A percentile compares a stretch with the other conserved stretches of the same genome.
phyloP scores from a whole-genome alignment of 2,113 vertebrate species.

The Gobius niger region DNA sequence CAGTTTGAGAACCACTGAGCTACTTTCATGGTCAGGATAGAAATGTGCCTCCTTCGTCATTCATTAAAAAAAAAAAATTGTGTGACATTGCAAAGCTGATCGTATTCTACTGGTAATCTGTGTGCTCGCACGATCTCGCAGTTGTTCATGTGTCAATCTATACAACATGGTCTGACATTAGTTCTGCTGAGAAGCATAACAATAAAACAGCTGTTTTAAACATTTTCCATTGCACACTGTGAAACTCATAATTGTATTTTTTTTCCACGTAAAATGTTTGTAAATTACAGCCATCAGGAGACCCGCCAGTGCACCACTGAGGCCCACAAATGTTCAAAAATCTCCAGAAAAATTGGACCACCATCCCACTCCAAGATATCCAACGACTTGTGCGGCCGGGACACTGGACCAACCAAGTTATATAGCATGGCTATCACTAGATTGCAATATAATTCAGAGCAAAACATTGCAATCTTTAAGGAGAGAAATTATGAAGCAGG shows the following conservation, averaged over 20 bases:
- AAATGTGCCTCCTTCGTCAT: too few relatives aligned
- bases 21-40: too few relatives aligned
- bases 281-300: slow-evolving; percentile 72
- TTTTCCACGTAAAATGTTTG: slow-evolving; percentile 42
- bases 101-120: too few relatives aligned
- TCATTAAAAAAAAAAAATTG: too few relatives aligned
- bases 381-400: slow-evolving; percentile 56
- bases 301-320: slow-evolving; percentile 55
- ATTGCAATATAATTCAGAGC: slow-evolving; percentile 60
- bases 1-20: too few relatives aligned
- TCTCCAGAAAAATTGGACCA: slow-evolving; percentile 56
- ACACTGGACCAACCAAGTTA: slow-evolving; percentile 44
- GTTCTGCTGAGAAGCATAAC: slow-evolving; percentile 52
- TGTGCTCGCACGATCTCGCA: too few relatives aligned
- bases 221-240: slow-evolving; percentile 49
- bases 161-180: slow-evolving; percentile 49
- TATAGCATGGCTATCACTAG: slow-evolving; percentile 42
- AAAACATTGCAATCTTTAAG: slow-evolving; percentile 59
- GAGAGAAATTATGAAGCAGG: not conserved
- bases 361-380: slow-evolving; percentile 38
- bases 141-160: not conserved
- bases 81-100: too few relatives aligned
- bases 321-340: slow-evolving; percentile 67
- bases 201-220: slow-evolving; percentile 76
- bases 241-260: slow-evolving; percentile 57